Conservation (phyloP, 1,140 invertebrate genomes). For the Philotrypesis tridentata region DNA sequence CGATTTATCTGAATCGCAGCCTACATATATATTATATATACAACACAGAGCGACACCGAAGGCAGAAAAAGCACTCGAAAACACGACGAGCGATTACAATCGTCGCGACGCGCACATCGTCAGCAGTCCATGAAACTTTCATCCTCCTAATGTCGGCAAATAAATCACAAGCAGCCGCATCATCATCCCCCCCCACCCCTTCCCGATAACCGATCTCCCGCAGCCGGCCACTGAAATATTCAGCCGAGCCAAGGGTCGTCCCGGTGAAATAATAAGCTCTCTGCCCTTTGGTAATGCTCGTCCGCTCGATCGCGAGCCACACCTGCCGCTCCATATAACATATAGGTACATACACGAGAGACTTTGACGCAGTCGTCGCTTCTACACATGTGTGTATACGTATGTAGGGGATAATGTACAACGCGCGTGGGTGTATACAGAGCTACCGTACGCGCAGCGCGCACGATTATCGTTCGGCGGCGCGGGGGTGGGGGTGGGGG, state of each 20-base stretch:
- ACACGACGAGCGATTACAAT: too few species aligned
- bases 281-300: neutral
- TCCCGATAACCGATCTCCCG: neutral
- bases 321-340: neutral
- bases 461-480: too few species aligned
- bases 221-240: slow-evolving; percentile 8
- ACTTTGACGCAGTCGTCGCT: neutral
- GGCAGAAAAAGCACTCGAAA: neutral
- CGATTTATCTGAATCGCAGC: too few species aligned
- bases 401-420: too few species aligned
- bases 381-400: neutral
- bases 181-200: too few species aligned
- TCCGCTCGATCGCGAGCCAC: neutral
- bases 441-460: too few species aligned
- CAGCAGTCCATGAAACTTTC: slow-evolving; percentile 1
- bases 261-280: slow-evolving; percentile 33
- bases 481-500: too few species aligned
- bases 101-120: too few species aligned
- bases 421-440: too few species aligned
- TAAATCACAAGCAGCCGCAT: slow-evolving; percentile 14
- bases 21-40: too few species aligned
- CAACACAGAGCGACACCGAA: too few species aligned
- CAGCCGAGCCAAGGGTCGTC: neutral
- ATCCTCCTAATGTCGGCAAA: slow-evolving; percentile 18
- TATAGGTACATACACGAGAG: neutral